Base-by-base conservation (phyloP, 2,888 invertebrate genomes). In the Amblyjoppa fuscipennis region DNA sequence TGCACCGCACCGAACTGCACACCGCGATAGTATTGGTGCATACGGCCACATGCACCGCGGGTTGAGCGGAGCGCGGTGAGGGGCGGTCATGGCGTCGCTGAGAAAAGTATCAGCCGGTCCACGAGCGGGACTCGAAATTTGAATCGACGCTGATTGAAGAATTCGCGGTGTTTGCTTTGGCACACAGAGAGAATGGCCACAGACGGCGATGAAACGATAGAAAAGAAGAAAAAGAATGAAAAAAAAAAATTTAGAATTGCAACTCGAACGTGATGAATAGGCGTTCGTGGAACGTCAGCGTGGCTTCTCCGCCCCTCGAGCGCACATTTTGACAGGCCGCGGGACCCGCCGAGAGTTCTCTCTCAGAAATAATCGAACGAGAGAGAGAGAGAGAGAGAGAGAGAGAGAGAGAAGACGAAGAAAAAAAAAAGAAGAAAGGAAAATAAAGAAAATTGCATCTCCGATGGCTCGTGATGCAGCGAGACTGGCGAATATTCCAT, bases 181-280 rank as follows among this genome's bases (percentile, higher is more conserved):
- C 20, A 7, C 68, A 31, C 61, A 34, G 61, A 64, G 61, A 64
- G 61, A 64, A 64, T 64, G 61, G 61, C 61, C 61, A 13, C 59
- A 28, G 59, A 64, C 38, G 69, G 38, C 25, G 78, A 73, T 49
- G 51, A 78, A 83, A 73, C 49, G 71, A 53, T 56, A 61, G 41
- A 56, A 11, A 75, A 77, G 41, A 66, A 53, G 59, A 25, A 69
- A 70, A 28, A 41, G 13, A 41, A 16, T 59, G 41, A 53, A 73
- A 82, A 28, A 69, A 45, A 38, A 31, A 79, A 83, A 73, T 71
- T 73, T 68, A 59, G 83, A 80, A 68, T 83, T 81, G 75, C 74
- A 88, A 80, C 75, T 88, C 83, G 70, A 87, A 81, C 89, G 85
- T 90, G 91, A 92, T 93, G 93, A 93, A 93, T 92, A 91, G 91